Evolutionary conservation across 2,113 vertebrate genomes (phyloP), one percentile per base, ranked within the genome.

Genomic region (Benitochromis conjunctus): DNA sequence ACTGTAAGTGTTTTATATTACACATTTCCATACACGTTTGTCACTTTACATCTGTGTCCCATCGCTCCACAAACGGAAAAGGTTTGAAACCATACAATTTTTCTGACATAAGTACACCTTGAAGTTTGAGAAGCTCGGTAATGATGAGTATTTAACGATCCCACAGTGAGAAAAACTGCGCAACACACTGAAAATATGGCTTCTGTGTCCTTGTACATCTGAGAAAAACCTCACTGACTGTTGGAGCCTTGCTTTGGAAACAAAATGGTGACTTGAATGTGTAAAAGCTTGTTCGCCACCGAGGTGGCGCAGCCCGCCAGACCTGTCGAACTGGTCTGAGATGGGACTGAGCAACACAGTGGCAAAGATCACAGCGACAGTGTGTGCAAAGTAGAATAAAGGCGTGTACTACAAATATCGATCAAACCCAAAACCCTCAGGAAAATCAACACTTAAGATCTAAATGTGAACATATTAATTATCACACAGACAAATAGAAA

Each of bases 291-390:
- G 31, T 51, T 66, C 9, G 1, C 3, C 6, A 6, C 24, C 5
- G 18, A 64, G 83, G 76, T 7, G 60, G 62, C 12, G 2, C 2
- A 9, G 60, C 85, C 34, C 5, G 92, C 81, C 31, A 1, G 53
- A 29, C 95, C 71, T 24, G 94, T 91, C 83, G 10, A 79, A 91
- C 95, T 9, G 16, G 92, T 94, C 46, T 85, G 64, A 71, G 74
- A 54, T 16, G 51, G 57, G 41, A 16, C 31, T 21, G 71, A 58
- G 41, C 12, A 36, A 86, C 82, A 85, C 57, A 80, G 43, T 60
- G 82, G 78, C 19, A 81, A 81, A 89, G 83, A 88, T 80, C 51
- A 86, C 86, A 90, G 86, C 24, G 2, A 88, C 34, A 79, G n/a
- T 48, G 26, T 46, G 53, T 87, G 81, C 57, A 74, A 91, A 88